Evolutionary conservation across 2,113 vertebrate genomes (phyloP).

Genomic region (Narcine bancroftii): DNA sequence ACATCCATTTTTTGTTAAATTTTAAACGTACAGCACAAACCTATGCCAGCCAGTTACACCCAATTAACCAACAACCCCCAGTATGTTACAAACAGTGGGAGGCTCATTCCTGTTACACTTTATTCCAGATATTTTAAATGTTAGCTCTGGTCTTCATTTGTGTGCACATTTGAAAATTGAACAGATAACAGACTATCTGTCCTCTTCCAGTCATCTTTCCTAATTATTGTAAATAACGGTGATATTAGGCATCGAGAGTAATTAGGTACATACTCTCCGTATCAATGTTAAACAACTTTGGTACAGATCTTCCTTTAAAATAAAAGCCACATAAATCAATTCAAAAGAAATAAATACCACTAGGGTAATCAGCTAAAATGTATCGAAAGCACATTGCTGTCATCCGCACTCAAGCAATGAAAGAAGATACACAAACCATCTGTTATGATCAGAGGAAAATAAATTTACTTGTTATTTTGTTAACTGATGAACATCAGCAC

Average conservation of each 20-base stretch:
- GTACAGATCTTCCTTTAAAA: not conserved
- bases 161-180: not conserved
- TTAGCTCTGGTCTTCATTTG: not conserved
- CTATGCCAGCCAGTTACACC: no score
- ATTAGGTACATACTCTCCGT: no score
- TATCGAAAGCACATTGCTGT: not conserved
- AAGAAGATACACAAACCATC: not conserved
- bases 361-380: not conserved
- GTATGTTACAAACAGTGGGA: no score
- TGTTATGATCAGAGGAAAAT: not conserved
- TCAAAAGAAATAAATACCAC: not conserved
- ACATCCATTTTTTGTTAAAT: no score
- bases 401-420: slow-evolving; percentile 1
- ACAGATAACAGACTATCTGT: not conserved
- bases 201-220: not conserved
- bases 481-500: not conserved
- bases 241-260: not conserved
- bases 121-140: no score
- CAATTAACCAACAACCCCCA: no score
- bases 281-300: no score
- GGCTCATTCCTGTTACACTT: no score
- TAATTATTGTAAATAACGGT: not conserved
- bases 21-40: no score
- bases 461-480: no score
- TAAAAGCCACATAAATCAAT: not conserved